Evolutionary conservation across 2,113 vertebrate genomes (phyloP), one percentile per base, ranked within the genome.

Genomic region (Clupea harengus): DNA sequence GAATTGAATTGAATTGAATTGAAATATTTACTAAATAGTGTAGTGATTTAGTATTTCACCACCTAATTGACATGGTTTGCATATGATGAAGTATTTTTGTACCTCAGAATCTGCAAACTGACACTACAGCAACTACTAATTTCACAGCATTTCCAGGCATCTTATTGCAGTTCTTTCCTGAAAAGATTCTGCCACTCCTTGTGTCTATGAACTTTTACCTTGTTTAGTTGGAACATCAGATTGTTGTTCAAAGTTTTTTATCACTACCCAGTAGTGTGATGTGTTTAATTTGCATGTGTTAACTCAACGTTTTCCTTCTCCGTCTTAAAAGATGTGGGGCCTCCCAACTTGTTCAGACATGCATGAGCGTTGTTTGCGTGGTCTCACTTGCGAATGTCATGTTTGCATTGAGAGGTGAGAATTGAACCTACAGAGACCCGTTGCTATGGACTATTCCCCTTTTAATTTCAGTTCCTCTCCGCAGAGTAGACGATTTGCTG

Each of bases 401-500:
- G 72, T 78, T 78, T 78, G 72, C 72, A 32, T 78, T 78, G 72
- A 81, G 81, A 67, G 57, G 57, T 25, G 52, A 67, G 49, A 85
- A 85, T 52, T 64, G 60, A 83, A 54, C 81, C 72, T 44, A 81
- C 32, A 78, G 82, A 83, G 50, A 28, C 25, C 17, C 45, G 44
- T 20, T 83, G 81, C 81, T 82, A 82, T 20, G 9, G 15, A 81
- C 72, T 86, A 83, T 86, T 87, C 85, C 84, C 54, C 17, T 32
- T 81, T 78, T 85, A 81, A 45, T 82, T 87, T 46, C 18, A n/a
- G 39, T 46, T 81, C 45, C 50, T 82, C 82, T 81, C 52, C 81
- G 86, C 47, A 57, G 85, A 75, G 32, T 81, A 72, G 81, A 67
- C 83, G 86, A 47, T 89, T 85, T 2, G 87, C 90, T 87, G 90